phyloP scores from a whole-genome alignment of 2,113 vertebrate genomes.

The Barbus barbus region DNA sequence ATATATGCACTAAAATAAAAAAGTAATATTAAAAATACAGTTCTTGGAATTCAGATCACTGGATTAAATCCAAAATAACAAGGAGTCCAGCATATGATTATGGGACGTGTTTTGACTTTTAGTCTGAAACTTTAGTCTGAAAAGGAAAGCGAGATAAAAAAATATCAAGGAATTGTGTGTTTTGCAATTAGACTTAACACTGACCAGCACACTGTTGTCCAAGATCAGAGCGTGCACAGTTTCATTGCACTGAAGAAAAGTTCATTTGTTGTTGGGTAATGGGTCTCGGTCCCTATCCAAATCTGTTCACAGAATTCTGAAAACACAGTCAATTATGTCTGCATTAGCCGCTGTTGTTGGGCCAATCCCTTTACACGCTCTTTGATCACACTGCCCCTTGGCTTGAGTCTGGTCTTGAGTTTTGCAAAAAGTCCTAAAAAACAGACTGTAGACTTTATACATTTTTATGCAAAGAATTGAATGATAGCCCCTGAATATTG shows the following conservation, averaged over 20 bases:
- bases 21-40: neutral
- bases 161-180: conserved; percentile 56
- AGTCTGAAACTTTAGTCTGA: neutral
- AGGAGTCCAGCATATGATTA: no score
- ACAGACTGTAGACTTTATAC: neutral
- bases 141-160: conserved; percentile 53
- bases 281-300: conserved; percentile 70
- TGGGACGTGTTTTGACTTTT: neutral
- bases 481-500: neutral
- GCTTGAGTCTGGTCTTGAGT: neutral
- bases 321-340: conserved; percentile 84
- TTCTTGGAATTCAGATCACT: neutral
- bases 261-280: conserved; percentile 81
- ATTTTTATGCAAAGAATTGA: neutral
- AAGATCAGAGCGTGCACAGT: conserved; percentile 65
- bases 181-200: conserved; percentile 75
- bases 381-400: conserved; percentile 65
- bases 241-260: conserved; percentile 70
- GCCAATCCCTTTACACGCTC: conserved; percentile 75
- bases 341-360: conserved; percentile 75
- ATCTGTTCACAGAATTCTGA: conserved; percentile 78
- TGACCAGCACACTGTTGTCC: conserved; percentile 73
- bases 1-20: no score
- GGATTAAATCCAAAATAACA: neutral
- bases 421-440: neutral